These are phyloP conservation scores for Brachionus sp. DNA, from an alignment of 1,140 invertebrate species.

Conservation along the genomic window DNA sequence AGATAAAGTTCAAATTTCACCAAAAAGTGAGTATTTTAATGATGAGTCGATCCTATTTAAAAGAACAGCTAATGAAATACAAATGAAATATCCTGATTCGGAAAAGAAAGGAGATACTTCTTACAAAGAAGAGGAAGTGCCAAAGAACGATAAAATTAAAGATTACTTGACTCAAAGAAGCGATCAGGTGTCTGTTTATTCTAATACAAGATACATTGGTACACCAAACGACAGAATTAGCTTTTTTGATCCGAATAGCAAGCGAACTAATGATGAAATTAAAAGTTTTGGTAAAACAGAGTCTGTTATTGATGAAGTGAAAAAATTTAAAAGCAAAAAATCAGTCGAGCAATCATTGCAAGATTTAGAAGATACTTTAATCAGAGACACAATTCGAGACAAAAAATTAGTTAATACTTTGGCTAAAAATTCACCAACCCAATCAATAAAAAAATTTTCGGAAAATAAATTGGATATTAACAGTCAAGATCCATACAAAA, in stretches of 20 bases:
- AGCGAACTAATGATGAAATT: not conserved
- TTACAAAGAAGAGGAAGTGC: not conserved
- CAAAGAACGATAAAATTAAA: not conserved
- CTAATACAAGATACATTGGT: not conserved
- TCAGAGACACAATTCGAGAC: constrained; percentile 34
- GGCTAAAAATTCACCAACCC: not conserved
- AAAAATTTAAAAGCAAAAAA: constrained; percentile 27
- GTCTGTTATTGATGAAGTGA: constrained; percentile 32
- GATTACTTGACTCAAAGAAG: not conserved
- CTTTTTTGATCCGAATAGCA: not conserved
- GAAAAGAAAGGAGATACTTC: no score
- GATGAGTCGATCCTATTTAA: no score
- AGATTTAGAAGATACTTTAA: constrained; percentile 27
- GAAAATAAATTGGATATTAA: not conserved
- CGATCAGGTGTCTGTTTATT: not conserved
- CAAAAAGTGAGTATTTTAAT: no score
- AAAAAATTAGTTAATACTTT: constrained; percentile 15
- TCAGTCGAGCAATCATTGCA: constrained; percentile 34
- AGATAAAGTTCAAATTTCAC: no score
- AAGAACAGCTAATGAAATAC: no score
- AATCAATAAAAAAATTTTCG: not conserved
- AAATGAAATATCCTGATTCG: no score
- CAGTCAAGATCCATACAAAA: constrained; percentile 3
- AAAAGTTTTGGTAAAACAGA: not conserved
- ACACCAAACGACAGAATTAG: not conserved